These are phyloP conservation scores for Aphis craccivora DNA, from an alignment of 1,140 invertebrate genomes.

Conservation along the genomic window DNA sequence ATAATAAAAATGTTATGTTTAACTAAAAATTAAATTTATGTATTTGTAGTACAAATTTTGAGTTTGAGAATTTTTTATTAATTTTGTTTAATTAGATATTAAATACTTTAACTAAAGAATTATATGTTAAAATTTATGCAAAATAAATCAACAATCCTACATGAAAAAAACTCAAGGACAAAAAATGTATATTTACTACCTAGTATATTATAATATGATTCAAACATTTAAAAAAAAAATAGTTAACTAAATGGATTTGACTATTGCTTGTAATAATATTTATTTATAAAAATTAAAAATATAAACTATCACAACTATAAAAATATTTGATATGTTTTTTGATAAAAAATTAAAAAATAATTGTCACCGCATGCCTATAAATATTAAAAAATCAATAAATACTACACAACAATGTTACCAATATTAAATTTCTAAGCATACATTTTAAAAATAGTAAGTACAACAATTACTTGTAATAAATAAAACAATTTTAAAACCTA, in stretches of 20 bases:
- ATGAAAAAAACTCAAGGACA: too few species aligned
- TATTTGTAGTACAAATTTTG: too few species aligned
- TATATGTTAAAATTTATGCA: too few species aligned
- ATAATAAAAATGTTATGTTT: not conserved
- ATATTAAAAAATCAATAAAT: not conserved
- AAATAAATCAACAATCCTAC: too few species aligned
- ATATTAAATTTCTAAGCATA: not conserved
- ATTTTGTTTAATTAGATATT: too few species aligned
- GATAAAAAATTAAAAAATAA: not conserved
- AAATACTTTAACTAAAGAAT: too few species aligned
- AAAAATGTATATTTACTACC: not conserved
- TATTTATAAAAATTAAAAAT: not conserved
- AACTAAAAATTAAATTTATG: too few species aligned
- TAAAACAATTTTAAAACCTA: not conserved
- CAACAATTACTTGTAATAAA: not conserved
- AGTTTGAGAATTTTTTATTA: too few species aligned
- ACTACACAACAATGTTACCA: not conserved
- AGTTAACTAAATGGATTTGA: not conserved
- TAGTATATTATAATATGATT: not conserved
- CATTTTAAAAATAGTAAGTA: not conserved
- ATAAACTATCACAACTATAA: not conserved
- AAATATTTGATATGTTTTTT: not conserved
- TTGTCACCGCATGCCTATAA: not conserved
- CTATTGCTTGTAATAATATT: not conserved
- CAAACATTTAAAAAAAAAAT: not conserved